phyloP scores from a whole-genome alignment of 1,140 invertebrate genomes.

The Diachasmimorpha longicaudata region DNA sequence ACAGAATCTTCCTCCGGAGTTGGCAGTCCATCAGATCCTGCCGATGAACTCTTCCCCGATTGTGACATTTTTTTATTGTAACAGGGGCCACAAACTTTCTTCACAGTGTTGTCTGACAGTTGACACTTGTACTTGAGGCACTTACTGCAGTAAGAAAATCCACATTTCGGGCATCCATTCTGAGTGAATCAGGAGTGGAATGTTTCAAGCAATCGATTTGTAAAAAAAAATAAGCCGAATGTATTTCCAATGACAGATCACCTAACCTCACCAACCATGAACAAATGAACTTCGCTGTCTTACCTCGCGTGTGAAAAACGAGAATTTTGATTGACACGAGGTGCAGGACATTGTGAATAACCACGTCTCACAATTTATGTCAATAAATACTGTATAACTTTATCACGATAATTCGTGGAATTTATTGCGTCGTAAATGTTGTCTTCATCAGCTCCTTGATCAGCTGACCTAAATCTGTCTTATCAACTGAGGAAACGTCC shows the following conservation, averaged over 20 bases:
- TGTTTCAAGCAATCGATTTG: neutral
- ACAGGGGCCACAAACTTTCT: slow-evolving; percentile 55
- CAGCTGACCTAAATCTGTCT: neutral
- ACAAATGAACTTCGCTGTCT: slow-evolving; percentile 22
- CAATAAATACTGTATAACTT: neutral
- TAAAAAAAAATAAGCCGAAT: neutral
- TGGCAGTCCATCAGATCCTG: slow-evolving; percentile 14
- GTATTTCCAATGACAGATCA: neutral
- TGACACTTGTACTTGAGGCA: slow-evolving; percentile 57
- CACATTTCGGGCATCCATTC: slow-evolving; percentile 56
- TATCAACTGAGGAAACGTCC: neutral
- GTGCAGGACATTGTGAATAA: slow-evolving; percentile 50
- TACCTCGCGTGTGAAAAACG: slow-evolving; percentile 53
- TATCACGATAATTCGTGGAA: neutral
- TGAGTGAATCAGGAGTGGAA: slow-evolving; percentile 28
- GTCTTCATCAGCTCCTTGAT: neutral
- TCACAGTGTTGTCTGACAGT: slow-evolving; percentile 41
- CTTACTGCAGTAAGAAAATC: slow-evolving; percentile 56
- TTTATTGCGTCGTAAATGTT: neutral
- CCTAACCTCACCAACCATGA: slow-evolving; percentile 16
- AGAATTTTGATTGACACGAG: slow-evolving; percentile 50
- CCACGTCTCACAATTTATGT: neutral
- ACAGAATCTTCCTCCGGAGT: slow-evolving; percentile 21
- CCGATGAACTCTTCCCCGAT: slow-evolving; percentile 28
- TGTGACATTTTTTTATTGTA: slow-evolving; percentile 41